These are phyloP conservation scores for Sebastes hubbsi DNA, from an alignment of 2,797 vertebrate species.

Conservation along the genomic window DNA sequence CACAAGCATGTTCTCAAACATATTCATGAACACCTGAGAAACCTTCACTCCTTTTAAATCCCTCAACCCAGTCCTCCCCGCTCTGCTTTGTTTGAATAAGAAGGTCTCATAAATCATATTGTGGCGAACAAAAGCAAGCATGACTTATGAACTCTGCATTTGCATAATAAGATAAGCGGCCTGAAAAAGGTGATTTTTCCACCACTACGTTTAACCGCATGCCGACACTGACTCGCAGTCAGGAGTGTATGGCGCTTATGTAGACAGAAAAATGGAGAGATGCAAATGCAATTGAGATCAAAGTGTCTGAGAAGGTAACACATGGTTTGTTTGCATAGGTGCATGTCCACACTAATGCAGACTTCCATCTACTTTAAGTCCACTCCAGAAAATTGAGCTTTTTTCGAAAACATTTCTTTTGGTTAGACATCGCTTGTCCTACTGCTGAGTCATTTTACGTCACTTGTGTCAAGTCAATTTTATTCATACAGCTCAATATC, in stretches of 20 bases:
- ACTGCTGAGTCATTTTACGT: not conserved
- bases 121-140: constrained; percentile 57
- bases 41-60: constrained; percentile 6
- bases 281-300: constrained; percentile 14
- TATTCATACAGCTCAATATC: not conserved
- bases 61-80: constrained; percentile 3
- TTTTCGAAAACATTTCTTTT: not conserved
- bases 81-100: constrained; percentile 47
- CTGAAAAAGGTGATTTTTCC: constrained; percentile 51
- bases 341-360: not conserved
- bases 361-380: not conserved
- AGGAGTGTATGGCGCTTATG: not conserved
- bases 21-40: constrained; percentile 2
- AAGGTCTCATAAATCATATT: constrained; percentile 70
- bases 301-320: constrained; percentile 7
- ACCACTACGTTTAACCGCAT: not conserved
- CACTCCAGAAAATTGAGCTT: not conserved
- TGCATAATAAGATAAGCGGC: constrained; percentile 77
- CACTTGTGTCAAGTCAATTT: not conserved
- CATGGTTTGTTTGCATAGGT: constrained; percentile 25
- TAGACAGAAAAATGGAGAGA: constrained; percentile 10
- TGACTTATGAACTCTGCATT: constrained; percentile 77
- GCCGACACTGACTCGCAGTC: not conserved
- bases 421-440: not conserved
- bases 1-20: not conserved